Conservation (phyloP, 1,140 invertebrate species). For the Popillia japonica region DNA sequence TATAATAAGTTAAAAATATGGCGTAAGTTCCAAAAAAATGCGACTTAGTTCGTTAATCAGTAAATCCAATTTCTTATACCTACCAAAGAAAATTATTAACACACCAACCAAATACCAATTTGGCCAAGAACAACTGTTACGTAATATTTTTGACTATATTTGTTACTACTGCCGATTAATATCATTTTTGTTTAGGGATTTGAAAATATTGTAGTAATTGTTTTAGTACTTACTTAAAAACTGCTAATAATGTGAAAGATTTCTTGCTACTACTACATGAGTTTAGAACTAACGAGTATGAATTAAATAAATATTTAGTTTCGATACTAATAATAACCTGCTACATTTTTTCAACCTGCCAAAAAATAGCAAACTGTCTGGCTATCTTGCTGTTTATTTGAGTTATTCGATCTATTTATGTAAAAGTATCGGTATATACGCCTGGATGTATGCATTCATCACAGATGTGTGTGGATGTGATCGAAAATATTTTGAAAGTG, state of each 20-base stretch:
- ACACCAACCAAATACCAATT: no score
- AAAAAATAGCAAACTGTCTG: slow-evolving; percentile 1
- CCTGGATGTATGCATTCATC: neutral
- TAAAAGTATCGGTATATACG: neutral
- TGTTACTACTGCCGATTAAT: no score
- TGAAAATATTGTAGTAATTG: no score
- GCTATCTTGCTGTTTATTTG: slow-evolving; percentile 22
- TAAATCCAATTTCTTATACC: no score
- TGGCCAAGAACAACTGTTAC: no score
- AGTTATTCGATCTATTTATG: slow-evolving; percentile 23
- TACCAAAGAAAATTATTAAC: no score
- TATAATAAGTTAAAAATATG: no score
- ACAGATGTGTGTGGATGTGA: neutral
- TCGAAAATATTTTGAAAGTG: neutral
- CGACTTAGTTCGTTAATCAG: no score
- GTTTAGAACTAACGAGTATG: neutral
- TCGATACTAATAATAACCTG: neutral
- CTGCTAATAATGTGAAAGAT: neutral
- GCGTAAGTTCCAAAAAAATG: no score
- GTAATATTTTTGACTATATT: no score
- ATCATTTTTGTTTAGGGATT: no score
- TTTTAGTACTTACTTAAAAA: no score
- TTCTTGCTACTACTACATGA: neutral
- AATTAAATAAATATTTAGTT: slow-evolving; percentile 29
- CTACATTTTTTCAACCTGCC: neutral